Base-by-base conservation (phyloP, 2,888 invertebrate genomes). In the Cosmia pyralina region DNA sequence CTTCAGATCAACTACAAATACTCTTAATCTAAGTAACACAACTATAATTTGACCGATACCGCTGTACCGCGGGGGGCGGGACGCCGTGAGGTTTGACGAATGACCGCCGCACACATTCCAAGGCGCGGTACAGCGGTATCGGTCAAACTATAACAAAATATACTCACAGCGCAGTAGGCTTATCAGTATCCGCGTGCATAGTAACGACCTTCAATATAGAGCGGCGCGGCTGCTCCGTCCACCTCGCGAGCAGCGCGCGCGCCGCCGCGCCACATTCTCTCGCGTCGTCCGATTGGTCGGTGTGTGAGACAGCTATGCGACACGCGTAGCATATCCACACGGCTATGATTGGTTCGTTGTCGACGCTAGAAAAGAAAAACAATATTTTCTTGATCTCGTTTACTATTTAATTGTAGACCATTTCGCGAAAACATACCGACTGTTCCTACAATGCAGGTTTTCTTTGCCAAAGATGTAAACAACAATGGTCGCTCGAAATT, bases 301-400 rank as follows among this genome's bases (percentile, higher is more conserved):
- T 15, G 50, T 66, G 62, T 34, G 10, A 38, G 0, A 19, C 73
- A 0, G 86, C 87, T 2, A 82, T 67, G 65, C 94, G 92, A 17
- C 90, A 87, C 59, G 90, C 83, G 69, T 84, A 89, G 86, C 94
- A 94, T 53, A 94, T 91, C 95, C 95, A 95, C 19, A 93, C 84
- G 0, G 91, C 90, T 59, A 93, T 71, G 59, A 95, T 93, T 2
- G 86, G 85, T 59, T 95, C 94, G 76, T 93, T 88, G 17, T 92
- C 90, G 1, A 88, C 79, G 71, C 95, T 95, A 84, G 0, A 34
- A 60, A 52, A 64, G 3, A 3, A 4, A 52, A 52, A 52, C 52
- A 5, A n/a, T n/a, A 52, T 50, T 52, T 52, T 52, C 52, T 11
- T n/a, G 11, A 52, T n/a, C 52, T n/a, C n/a, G 10, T 50, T n/a